Evolutionary conservation across 1,140 invertebrate species (phyloP).

Genomic region (Galendromus occidentalis): DNA sequence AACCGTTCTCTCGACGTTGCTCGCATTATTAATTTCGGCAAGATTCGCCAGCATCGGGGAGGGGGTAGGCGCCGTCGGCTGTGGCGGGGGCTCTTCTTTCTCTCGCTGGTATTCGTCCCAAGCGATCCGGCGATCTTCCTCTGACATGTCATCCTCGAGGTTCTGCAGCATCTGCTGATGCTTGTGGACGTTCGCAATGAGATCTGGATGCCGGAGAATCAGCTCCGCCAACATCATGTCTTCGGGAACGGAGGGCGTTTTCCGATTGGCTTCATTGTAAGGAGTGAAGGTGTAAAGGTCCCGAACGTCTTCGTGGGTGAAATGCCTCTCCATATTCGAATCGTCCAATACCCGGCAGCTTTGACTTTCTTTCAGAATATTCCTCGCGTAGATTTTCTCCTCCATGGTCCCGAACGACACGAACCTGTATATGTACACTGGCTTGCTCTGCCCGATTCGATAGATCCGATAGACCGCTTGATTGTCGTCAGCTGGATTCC

Average conservation of each 20-base stretch:
- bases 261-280: conserved; percentile 17
- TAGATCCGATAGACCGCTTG: conserved; percentile 73
- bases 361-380: conserved; percentile 81
- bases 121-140: conserved; percentile 73
- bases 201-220: conserved; percentile 44
- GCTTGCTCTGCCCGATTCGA: conserved; percentile 62
- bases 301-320: conserved; percentile 60
- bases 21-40: no score
- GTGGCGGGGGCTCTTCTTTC: conserved; percentile 20
- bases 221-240: conserved; percentile 52
- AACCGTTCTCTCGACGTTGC: no score
- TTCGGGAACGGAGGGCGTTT: conserved; percentile 24
- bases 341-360: conserved; percentile 87
- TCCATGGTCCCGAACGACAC: conserved; percentile 70
- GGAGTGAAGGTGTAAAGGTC: conserved; percentile 58
- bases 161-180: conserved; percentile 86
- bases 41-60: no score
- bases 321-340: conserved; percentile 88
- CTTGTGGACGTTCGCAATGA: conserved; percentile 62
- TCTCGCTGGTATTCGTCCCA: conserved; percentile 84
- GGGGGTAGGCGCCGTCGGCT: not conserved
- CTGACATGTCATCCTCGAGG: conserved; percentile 66
- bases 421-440: conserved; percentile 88
- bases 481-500: conserved; percentile 92
- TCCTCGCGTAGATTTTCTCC: conserved; percentile 90